These are phyloP conservation scores for Saccopteryx bilineata DNA, from an alignment of 2,113 vertebrate genomes.

Conservation along the genomic window DNA sequence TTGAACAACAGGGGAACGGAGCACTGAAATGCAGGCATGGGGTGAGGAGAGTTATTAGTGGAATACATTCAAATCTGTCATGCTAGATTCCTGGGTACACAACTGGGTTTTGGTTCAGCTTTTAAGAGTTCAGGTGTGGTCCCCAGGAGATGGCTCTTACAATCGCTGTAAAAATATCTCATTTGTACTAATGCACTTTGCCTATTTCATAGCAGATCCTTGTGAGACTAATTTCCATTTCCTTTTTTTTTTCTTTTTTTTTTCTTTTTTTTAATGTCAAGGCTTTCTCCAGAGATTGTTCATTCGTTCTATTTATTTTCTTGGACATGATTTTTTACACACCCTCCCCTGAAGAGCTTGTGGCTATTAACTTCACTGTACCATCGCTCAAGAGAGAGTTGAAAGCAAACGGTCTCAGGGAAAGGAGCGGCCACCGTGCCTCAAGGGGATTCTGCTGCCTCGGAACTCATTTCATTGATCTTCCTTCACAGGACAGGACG, in stretches of 20 bases:
- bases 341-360: constrained; percentile 85
- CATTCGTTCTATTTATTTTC: constrained; percentile 91
- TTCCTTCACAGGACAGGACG: constrained; percentile 39
- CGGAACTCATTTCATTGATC: constrained; percentile 81
- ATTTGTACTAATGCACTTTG: constrained; percentile 81
- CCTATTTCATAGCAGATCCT: constrained; percentile 81
- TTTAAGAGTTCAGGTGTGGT: constrained; percentile 81
- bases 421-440: constrained; percentile 76
- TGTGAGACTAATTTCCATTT: constrained; percentile 82
- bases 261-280: constrained; percentile 85
- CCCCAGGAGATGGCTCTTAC: constrained; percentile 81
- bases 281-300: constrained; percentile 87
- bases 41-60: constrained; percentile 85
- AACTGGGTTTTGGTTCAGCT: constrained; percentile 79
- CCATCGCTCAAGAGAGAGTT: constrained; percentile 85
- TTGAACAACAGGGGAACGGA: constrained; percentile 84
- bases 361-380: constrained; percentile 86
- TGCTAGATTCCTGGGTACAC: constrained; percentile 81
- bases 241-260: not conserved
- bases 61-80: constrained; percentile 79
- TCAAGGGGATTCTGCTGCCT: constrained; percentile 74
- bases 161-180: constrained; percentile 83
- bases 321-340: constrained; percentile 88
- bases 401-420: constrained; percentile 85
- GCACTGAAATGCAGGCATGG: constrained; percentile 82